Evolutionary conservation across 2,797 vertebrate genomes (phyloP), one percentile per base, ranked within the genome.

Genomic region (Ptychobarbus kaznakovi): DNA sequence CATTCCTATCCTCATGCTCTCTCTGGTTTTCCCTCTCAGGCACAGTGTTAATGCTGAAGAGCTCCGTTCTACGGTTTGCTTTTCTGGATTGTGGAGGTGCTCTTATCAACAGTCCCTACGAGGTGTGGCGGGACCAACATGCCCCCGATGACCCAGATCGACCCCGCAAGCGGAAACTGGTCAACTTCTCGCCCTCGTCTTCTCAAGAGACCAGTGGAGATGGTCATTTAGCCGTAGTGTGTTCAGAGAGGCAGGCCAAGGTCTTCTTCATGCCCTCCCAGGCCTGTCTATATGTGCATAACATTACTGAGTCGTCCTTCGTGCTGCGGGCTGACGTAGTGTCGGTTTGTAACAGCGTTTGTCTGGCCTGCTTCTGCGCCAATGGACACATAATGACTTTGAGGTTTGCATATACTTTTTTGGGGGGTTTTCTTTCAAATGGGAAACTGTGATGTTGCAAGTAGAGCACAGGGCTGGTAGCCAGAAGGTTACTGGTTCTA

Each of bases 201-300:
- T 97, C 97, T 86, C 97, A 99, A 93, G 97, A 99, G 49, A 92
- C 90, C 88, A 89, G 86, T 5, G 95, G 95, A 86, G 97, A 99
- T 16, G 97, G 97, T 90, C 98, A 99, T 88, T 97, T 98, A 94
- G 96, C 95, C 35, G 95, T 99, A 90, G 95, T 97, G 92, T 99
- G 98, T 94, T 98, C 98, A 3, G 98, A 99, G 93, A 97, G 96
- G 92, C 98, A 99, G 96, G 98, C 98, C 94, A 99, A 99, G 95
- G 97, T 99, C 51, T 97, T 98, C 93, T 91, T 97, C 91, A 97
- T 99, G 97, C 98, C 98, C 88, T 97, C 97, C 20, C 97, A 99
- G 96, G 96, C 96, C 53, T 98, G 97, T 94, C 96, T 99, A 89
- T 98, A 97, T 69, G 96, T 97, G 86, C 97, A 99, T 94, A 99